Base-by-base conservation (phyloP, 2,888 invertebrate species). In the Vanessa cardui region DNA sequence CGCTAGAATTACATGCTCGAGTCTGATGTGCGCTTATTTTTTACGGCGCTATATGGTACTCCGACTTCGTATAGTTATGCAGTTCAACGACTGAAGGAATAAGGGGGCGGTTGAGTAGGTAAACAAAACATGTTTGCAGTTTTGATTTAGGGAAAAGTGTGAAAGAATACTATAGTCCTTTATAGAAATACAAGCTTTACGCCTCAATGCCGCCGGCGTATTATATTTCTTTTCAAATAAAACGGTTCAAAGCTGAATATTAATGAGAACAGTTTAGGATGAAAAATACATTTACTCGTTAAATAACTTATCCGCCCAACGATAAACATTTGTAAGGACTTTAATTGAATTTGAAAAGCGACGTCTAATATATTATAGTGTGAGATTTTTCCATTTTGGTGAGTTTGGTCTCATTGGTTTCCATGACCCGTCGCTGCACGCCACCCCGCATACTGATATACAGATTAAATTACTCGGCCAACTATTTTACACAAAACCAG, bases 1-100 rank as follows among this genome's bases (percentile, higher is more conserved):
- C 90, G 91, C 92, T 92, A 92, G 92, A 92, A 92, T 92, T 92
- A 92, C 92, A 92, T 90, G 92, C 92, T 92, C 87, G 83, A 92
- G 86, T 88, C 90, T 92, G 92, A 92, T 92, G 92, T 87, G 90
- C 90, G 92, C 92, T 92, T 92, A 92, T 92, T 92, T 92, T 92
- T 92, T 92, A 92, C 90, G 86, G 85, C 82, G 87, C 85, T 88
- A 91, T 92, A 92, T 90, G 91, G 88, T 89, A 87, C 91, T 92
- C 83, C 85, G 84, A 83, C 83, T 84, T 85, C 84, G 81, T 89
- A 87, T 89, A 90, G 87, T 89, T 89, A 88, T 89, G 87, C 87
- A 90, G 90, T 90, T 90, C 90, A 89, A 90, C 88, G 88, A 88
- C 88, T 90, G 89, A 88, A 89, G 87, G 85, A 87, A 90, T 84